A percentile compares a stretch with the other conserved stretches of the same genome.
Conservation (phyloP, 2,113 vertebrate species). For the Hippocampus mohnikei region DNA sequence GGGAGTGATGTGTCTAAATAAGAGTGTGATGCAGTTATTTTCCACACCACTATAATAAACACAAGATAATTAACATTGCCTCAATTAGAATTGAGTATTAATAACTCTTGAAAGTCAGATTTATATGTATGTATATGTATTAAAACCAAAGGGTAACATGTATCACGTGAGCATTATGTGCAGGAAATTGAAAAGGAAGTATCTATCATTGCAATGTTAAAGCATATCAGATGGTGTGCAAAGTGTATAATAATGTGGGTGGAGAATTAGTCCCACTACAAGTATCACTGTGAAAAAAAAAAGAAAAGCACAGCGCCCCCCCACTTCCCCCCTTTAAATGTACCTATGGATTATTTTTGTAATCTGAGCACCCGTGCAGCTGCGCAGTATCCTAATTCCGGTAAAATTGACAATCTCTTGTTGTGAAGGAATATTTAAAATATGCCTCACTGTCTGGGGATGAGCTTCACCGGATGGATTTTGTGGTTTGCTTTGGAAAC, state of each 20-base stretch:
- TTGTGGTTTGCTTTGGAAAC: constrained; percentile 64
- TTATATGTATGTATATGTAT: background rate
- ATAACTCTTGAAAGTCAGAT: constrained; percentile 25
- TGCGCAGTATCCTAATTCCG: constrained; percentile 59
- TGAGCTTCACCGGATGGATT: constrained; percentile 49
- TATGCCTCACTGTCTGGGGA: constrained; percentile 41
- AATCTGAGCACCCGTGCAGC: constrained; percentile 67
- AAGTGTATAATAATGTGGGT: constrained; percentile 54
- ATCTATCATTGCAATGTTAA: constrained; percentile 46
- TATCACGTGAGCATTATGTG: constrained; percentile 20
- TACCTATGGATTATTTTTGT: constrained; percentile 76
- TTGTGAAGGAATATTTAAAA: constrained; percentile 55
- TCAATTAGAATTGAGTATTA: constrained; percentile 16
- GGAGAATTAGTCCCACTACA: constrained; percentile 63
- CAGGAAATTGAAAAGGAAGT: constrained; percentile 29
- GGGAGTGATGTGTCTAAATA: background rate
- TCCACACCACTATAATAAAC: background rate
- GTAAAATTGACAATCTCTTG: constrained; percentile 46
- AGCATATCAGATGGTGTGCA: constrained; percentile 23
- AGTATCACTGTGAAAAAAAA: constrained; percentile 47
- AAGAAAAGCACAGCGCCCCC: constrained; percentile 34
- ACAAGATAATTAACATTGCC: too few relatives aligned
- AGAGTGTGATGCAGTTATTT: background rate
- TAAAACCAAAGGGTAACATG: constrained; percentile 27
- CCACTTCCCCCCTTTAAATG: constrained; percentile 49